Percentiles rank a stretch among this genome's conserved stretches.
Conservation (phyloP, 37 sponge, comb jelly and placozoan genomes). For the Oscarella lobularis region DNA sequence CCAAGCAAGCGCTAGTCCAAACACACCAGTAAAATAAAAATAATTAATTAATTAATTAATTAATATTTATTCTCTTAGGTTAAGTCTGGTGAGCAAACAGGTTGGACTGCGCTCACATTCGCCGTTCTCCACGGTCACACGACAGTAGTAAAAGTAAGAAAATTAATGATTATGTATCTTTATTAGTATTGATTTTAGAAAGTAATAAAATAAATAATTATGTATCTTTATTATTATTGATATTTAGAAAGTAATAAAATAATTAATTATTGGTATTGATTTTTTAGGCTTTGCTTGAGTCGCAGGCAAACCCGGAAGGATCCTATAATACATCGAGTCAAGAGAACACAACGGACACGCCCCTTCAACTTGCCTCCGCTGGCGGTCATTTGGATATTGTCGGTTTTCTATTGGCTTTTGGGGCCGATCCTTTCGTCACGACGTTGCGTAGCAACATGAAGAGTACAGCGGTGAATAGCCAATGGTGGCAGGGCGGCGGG, state of each 20-base stretch:
- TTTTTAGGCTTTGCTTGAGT: background rate
- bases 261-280: too few species aligned
- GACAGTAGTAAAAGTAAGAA: background rate
- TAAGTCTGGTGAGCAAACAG: background rate
- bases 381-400: background rate
- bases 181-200: too few species aligned
- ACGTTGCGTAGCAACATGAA: background rate
- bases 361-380: background rate
- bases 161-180: too few species aligned
- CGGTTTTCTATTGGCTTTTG: background rate
- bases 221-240: too few species aligned
- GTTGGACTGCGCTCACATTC: background rate
- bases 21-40: background rate
- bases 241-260: too few species aligned
- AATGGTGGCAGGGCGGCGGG: background rate
- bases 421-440: conserved; percentile 1
- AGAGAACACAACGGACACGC: conserved; percentile 1
- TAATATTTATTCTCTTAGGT: background rate
- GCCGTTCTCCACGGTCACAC: background rate
- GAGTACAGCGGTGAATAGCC: background rate
- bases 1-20: background rate
- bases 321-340: background rate
- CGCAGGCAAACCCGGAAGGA: conserved; percentile 1
- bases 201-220: too few species aligned
- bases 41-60: background rate